Evolutionary conservation across 1,140 invertebrate species (phyloP), one percentile per base, ranked within the genome.

Genomic region (Gryon sp.): DNA sequence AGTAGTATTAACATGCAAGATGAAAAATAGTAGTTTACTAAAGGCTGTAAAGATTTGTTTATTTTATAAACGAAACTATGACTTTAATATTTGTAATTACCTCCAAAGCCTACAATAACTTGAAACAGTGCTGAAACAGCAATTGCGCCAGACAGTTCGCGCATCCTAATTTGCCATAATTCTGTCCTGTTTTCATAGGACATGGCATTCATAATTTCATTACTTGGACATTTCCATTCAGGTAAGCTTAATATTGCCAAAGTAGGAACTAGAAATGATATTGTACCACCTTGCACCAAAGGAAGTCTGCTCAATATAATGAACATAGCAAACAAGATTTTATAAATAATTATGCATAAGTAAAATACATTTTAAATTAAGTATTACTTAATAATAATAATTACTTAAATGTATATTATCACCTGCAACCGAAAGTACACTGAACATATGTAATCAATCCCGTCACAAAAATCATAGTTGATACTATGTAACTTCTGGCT

Each of bases 401-500:
- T 28, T 28, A 19, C 11, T 41, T 12, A 32, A 12, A 32, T 24
- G 4, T 24, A 15, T 4, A 24, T 45, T 24, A 12, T 28, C 24
- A 93, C 93, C 93, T 94, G 92, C 94, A 93, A 5, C 96, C 96
- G 85, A 97, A 91, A 0, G 94, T 94, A 3, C 92, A 90, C 84
- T 97, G 96, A 1, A 97, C 66, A 70, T 94, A 92, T 0, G 96
- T 97, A 1, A 95, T 92, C 0, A 97, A 84, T 8, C 95, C 96
- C 16, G 95, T 95, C 2, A 96, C 93, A 80, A 97, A 96, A 52
- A 97, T 95, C 90, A 96, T 95, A 0, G 95, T 96, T 0, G 94
- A 95, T 59, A 97, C 95, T 15, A 98, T 93, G 79, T 95, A 91
- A 66, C 92, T 94, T 36, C 92, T 89, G n/a, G 93, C 91, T 0